A percentile compares a stretch with the other conserved stretches of the same genome.
Conservation (phyloP, 2,888 invertebrate species). For the Parthenolecanium corni region DNA sequence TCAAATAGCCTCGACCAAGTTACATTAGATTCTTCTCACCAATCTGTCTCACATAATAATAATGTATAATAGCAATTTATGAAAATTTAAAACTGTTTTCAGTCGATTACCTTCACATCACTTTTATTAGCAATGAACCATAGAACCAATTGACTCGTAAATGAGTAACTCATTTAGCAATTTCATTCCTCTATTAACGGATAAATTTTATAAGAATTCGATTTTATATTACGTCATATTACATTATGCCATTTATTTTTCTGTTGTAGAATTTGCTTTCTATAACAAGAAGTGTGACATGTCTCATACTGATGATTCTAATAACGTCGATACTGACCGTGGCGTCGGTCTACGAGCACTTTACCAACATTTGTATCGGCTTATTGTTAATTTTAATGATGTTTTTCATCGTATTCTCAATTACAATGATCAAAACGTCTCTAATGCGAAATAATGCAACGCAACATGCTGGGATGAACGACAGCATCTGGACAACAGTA, state of each 20-base stretch:
- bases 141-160: too few relatives aligned
- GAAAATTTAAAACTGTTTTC: too few relatives aligned
- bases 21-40: too few relatives aligned
- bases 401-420: slow-evolving; percentile 15
- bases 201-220: too few relatives aligned
- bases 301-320: not conserved
- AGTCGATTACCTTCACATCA: too few relatives aligned
- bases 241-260: not conserved
- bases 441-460: not conserved
- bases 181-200: too few relatives aligned
- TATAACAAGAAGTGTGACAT: not conserved
- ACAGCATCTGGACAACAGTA: not conserved
- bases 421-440: not conserved
- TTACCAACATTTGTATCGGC: slow-evolving; percentile 17
- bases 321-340: not conserved
- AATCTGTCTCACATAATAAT: too few relatives aligned
- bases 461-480: not conserved
- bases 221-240: not conserved
- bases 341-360: slow-evolving; percentile 9
- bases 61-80: too few relatives aligned
- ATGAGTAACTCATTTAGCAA: too few relatives aligned
- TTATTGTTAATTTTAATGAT: slow-evolving; percentile 7
- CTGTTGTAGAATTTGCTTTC: not conserved
- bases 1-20: too few relatives aligned
- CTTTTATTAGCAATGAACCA: too few relatives aligned